Percentiles rank a stretch among this genome's conserved stretches.
These are phyloP conservation scores for Marmota flaviventris DNA, from an alignment of 2,113 vertebrate genomes.

Conservation along the genomic window DNA sequence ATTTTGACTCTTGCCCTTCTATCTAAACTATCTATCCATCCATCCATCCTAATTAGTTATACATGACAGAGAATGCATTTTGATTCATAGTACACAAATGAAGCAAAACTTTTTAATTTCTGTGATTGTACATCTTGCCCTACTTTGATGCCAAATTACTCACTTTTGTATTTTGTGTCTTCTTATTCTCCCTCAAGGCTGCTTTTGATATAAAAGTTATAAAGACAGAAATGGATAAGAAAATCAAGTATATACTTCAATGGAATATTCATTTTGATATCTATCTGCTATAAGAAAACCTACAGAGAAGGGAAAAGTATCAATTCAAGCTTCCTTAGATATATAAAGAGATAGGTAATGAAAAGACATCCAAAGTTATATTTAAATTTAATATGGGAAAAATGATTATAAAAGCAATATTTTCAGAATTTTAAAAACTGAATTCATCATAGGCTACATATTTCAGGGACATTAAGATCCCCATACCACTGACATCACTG, in stretches of 20 bases:
- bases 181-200: not conserved
- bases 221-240: not conserved
- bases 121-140: not conserved
- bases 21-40: too few species aligned
- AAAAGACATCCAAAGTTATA: not conserved
- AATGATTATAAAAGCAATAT: conserved; percentile 18
- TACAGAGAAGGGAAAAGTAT: not conserved
- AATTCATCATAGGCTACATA: not conserved
- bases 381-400: conserved; percentile 15
- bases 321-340: conserved; percentile 6
- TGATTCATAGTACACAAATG: too few species aligned
- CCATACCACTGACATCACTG: not conserved
- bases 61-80: too few species aligned
- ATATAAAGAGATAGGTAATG: not conserved
- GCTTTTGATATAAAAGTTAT: not conserved
- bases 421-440: conserved; percentile 14
- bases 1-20: not conserved
- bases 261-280: conserved; percentile 39
- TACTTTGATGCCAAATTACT: not conserved
- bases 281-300: not conserved
- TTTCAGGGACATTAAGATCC: not conserved
- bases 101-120: too few species aligned
- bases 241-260: conserved; percentile 5
- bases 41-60: too few species aligned
- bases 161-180: not conserved